Percentiles rank a stretch among this genome's conserved stretches.
These are phyloP conservation scores for Cyclina sinensis DNA, from an alignment of 1,140 invertebrate species.

Conservation along the genomic window DNA sequence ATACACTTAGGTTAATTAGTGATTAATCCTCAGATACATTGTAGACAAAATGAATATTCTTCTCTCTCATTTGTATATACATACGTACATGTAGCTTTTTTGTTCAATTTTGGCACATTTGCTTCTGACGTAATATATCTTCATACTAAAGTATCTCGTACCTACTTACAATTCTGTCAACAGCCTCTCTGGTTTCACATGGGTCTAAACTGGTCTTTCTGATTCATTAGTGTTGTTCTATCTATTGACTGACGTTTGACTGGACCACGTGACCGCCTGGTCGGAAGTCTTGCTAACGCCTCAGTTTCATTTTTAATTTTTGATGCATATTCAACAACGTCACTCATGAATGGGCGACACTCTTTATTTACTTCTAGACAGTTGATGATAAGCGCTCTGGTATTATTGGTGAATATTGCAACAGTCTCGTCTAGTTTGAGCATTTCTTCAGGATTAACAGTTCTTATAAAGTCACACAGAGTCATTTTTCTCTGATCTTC, in stretches of 20 bases:
- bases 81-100: too few species aligned
- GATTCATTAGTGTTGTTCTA: background rate
- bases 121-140: too few species aligned
- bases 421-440: conserved; percentile 48
- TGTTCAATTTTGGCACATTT: too few species aligned
- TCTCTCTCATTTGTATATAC: too few species aligned
- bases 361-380: conserved; percentile 24
- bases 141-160: too few species aligned
- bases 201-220: background rate
- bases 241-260: background rate
- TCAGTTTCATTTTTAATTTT: conserved; percentile 26
- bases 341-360: conserved; percentile 22
- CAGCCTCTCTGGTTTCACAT: too few species aligned
- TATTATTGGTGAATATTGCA: conserved; percentile 51
- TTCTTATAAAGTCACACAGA: conserved; percentile 66
- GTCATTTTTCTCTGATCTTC: conserved; percentile 58
- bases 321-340: conserved; percentile 51
- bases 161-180: too few species aligned
- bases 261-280: background rate
- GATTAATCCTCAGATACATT: too few species aligned
- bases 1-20: too few species aligned
- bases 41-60: too few species aligned
- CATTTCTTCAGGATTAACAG: conserved; percentile 70
- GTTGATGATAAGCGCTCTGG: conserved; percentile 30
- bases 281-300: conserved; percentile 27